Conservation (phyloP, 2,113 vertebrate species). For the Cinclus mexicanus region DNA sequence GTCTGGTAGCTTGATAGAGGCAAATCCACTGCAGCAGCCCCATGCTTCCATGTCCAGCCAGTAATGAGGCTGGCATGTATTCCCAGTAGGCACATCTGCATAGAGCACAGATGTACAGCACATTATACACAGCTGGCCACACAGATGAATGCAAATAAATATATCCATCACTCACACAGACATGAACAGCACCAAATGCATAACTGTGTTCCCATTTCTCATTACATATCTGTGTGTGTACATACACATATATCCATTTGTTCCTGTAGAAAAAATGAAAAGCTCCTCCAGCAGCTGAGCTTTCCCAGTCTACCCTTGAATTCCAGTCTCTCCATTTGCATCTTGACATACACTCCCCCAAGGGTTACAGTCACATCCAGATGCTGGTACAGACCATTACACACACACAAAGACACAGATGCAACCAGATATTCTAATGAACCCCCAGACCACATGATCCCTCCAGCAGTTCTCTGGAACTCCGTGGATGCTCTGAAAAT, state of each 20-base stretch:
- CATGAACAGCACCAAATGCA: neutral
- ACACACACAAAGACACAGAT: neutral
- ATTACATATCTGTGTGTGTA: neutral
- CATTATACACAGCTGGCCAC: neutral
- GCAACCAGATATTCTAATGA: neutral
- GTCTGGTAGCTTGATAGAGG: neutral
- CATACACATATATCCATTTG: too few species aligned
- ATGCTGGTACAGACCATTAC: neutral
- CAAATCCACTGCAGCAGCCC: neutral
- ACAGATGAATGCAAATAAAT: neutral
- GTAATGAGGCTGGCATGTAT: neutral
- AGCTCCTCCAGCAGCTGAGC: neutral
- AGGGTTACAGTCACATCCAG: neutral
- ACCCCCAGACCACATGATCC: rapidly evolving
- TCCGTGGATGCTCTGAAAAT: neutral
- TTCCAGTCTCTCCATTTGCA: neutral
- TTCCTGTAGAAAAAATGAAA: neutral
- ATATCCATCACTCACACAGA: neutral
- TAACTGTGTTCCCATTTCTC: neutral
- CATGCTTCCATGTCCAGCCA: neutral
- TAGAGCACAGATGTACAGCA: neutral
- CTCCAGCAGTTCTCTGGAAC: neutral
- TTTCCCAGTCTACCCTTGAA: neutral
- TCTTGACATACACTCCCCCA: rapidly evolving
- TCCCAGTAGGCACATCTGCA: neutral